Base-by-base conservation (phyloP, 2,113 vertebrate species). In the Nyctereutes procyonoides region DNA sequence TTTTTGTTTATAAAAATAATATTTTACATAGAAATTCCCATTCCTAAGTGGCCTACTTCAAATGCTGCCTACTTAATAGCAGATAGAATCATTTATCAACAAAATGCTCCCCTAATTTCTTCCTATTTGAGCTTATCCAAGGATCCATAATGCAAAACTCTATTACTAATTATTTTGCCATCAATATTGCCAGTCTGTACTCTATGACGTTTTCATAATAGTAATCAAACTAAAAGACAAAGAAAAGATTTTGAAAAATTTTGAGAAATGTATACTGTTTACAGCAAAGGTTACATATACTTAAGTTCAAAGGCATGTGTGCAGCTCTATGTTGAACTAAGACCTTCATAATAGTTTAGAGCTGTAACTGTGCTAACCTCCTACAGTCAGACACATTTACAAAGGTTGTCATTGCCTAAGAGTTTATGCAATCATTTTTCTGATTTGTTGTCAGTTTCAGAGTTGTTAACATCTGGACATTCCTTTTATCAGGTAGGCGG, bases 121-220 rank as follows among this genome's bases (percentile, higher is more conserved):
- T 73, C 38, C 51, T 91, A 13, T 74, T 79, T 67, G 30, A 88
- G 94, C 14, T 20, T 6, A 43, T 56, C 17, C 30, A 87, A 86
- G 69, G 17, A 79, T 67, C 20, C 30, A 56, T 62, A 55, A 65
- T 65, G 16, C 19, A 80, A 87, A 95, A 90, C 35, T 71, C 13
- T 76, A 80, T 82, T 86, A 73, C 17, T 55, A 91, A 74, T 89
- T 73, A 88, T 88, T 94, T 94, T 93, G 43, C 43, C 43, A 88
- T 88, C 67, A 93, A 24, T 55, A 87, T 90, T 74, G 51, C 13
- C 62, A 94, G 20, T 56, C 30, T 80, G 8, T 32, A 56, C 3
- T 58, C 73, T 38, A n/a, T 58, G 62, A 60, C 2, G 48, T 92
- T 86, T 94, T 88, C 55, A 71, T 58, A 71, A 93, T 24, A 38